Evolutionary conservation across 2,113 vertebrate genomes (phyloP).

Genomic region (Eclectus roratus): DNA sequence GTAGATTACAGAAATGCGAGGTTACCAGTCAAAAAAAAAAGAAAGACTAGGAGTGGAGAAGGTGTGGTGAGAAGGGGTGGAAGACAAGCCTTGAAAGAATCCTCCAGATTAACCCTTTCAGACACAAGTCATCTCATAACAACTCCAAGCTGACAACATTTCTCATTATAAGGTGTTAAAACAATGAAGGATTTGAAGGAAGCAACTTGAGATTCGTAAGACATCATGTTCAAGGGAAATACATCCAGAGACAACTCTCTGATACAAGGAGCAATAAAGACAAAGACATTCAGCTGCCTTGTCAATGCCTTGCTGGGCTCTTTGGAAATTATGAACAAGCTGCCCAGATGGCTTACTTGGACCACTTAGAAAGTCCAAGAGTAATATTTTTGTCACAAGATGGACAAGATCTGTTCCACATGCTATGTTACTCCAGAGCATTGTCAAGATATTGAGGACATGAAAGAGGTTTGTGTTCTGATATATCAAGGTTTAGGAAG

Average conservation of each 20-base stretch:
- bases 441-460: neutral
- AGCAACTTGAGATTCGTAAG: neutral
- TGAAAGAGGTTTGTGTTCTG: neutral
- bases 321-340: neutral
- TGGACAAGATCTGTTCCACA: neutral
- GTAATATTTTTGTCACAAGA: neutral
- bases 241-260: neutral
- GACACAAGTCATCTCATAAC: neutral
- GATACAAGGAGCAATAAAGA: neutral
- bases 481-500: neutral
- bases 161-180: neutral
- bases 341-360: neutral
- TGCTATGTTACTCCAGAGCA: neutral
- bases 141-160: neutral
- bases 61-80: neutral
- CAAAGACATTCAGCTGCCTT: neutral
- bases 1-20: slow-evolving; percentile 49
- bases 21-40: neutral
- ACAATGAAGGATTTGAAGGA: neutral
- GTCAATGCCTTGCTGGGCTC: neutral
- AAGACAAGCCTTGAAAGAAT: neutral
- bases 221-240: neutral
- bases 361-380: neutral
- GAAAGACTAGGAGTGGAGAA: neutral
- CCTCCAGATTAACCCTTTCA: neutral